Evolutionary conservation across 1,140 invertebrate genomes (phyloP).

Genomic region (Laupala kohalensis): DNA sequence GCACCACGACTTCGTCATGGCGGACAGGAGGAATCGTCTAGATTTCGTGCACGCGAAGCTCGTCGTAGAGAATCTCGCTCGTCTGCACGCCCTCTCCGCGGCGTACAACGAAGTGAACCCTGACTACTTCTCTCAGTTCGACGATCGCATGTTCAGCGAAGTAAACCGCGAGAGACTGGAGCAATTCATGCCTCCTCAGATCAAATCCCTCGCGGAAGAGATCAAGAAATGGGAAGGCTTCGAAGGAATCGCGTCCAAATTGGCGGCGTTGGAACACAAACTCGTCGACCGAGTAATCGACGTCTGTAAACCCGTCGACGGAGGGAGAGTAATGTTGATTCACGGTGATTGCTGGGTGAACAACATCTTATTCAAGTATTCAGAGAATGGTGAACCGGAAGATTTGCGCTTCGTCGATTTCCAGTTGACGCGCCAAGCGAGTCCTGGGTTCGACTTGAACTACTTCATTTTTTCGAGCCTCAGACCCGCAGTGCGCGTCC

Average conservation of each 20-base stretch:
- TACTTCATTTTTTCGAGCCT: constrained; percentile 42
- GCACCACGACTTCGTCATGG: background rate
- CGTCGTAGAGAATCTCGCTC: background rate
- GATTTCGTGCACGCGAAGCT: background rate
- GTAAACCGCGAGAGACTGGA: background rate
- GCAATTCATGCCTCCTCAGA: background rate
- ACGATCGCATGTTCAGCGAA: background rate
- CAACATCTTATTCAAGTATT: constrained; percentile 18
- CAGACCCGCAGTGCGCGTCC: constrained; percentile 25
- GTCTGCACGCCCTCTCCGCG: background rate
- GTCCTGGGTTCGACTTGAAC: constrained; percentile 36
- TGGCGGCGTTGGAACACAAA: background rate
- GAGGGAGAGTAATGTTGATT: constrained; percentile 3
- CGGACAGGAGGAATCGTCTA: background rate
- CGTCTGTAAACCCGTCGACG: background rate
- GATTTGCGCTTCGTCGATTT: constrained; percentile 31
- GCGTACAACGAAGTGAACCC: background rate
- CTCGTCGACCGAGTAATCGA: background rate
- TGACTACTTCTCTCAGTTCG: background rate
- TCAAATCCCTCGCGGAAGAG: background rate
- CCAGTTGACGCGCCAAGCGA: constrained; percentile 28
- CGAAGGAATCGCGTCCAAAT: background rate
- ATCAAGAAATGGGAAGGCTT: background rate
- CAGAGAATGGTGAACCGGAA: constrained; percentile 1
- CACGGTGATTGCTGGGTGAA: constrained; percentile 19